These are phyloP conservation scores for Mustela lutreola DNA, from an alignment of 2,113 vertebrate species.

Conservation along the genomic window DNA sequence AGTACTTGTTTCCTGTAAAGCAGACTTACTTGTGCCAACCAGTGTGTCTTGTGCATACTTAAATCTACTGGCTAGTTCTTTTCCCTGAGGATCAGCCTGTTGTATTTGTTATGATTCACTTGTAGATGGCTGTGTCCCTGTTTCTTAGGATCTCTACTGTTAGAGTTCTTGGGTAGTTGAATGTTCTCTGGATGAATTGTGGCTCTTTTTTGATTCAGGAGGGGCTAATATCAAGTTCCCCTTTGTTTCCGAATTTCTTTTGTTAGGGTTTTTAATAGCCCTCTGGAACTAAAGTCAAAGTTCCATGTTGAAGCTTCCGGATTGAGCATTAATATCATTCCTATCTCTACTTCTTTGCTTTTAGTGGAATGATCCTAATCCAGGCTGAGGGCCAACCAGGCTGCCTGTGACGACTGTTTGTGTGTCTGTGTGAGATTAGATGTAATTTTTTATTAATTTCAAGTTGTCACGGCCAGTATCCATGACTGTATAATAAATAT, in stretches of 20 bases:
- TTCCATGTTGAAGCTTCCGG: not conserved
- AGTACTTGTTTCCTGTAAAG: not conserved
- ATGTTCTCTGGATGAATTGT: not conserved
- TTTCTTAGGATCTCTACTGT: not conserved
- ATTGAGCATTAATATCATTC: not conserved
- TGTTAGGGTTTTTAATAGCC: not conserved
- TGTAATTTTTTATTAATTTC: not conserved
- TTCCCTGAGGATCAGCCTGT: not conserved
- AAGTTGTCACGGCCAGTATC: not conserved
- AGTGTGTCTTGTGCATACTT: not conserved
- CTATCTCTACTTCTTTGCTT: not conserved
- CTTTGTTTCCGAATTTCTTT: not conserved
- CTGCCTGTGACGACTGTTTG: not conserved
- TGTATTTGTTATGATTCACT: not conserved
- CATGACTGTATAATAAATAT: not conserved
- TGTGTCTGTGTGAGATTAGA: not conserved
- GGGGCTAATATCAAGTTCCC: not conserved
- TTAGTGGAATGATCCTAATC: not conserved
- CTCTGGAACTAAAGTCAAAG: not conserved
- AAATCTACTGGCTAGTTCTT: not conserved
- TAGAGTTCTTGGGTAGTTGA: not conserved
- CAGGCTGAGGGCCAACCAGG: not conserved
- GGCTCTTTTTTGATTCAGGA: not conserved
- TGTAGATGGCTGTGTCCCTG: not conserved
- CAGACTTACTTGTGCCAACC: not conserved